Evolutionary conservation across 2,888 invertebrate species (phyloP), one percentile per base, ranked within the genome.

Genomic region (Drosophila picticornis): DNA sequence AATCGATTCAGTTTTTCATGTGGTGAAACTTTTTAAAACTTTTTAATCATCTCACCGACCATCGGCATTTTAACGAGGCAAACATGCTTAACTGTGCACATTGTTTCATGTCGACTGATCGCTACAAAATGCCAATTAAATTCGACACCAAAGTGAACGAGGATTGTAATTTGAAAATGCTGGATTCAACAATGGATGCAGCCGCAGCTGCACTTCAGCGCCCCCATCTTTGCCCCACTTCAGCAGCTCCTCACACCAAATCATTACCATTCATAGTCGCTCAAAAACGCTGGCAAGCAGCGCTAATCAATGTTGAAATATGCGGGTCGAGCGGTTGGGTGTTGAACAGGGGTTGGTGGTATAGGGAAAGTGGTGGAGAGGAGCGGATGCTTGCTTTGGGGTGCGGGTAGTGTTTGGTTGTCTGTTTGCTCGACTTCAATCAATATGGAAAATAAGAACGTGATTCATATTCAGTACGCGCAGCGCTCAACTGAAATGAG

Each of bases 381-480:
- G 32, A 11, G 32, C 13, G 5, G n/a, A 0, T 32, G 5, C 50
- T 9, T 29, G 46, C 22, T 4, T 22, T 46, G n/a, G 22, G 4
- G 36, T 10, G 43, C 9, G n/a, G 31, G 36, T 16, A 27, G 7
- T 29, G 13, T 50, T 25, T 38, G 34, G 34, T 31, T 65, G 48
- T 22, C 43, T 36, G 60, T 40, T 52, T 52, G 61, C 43, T 40
- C 46, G 52, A 59, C 72, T 84, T 73, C 77, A 84, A 84, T 88
- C 84, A 88, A 88, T 84, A 88, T 88, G 84, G 72, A 83, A 88
- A 87, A 79, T 79, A 75, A 72, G 70, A 68, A 62, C 75, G 81
- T 80, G 75, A 84, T 84, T 84, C 84, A 84, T 85, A 84, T 88
- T 85, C 88, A 88, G 81, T 74, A 57, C 81, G 88, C 81, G 87